These are phyloP conservation scores for Lepus timidus DNA, from an alignment of 2,113 vertebrate species.

Conservation along the genomic window DNA sequence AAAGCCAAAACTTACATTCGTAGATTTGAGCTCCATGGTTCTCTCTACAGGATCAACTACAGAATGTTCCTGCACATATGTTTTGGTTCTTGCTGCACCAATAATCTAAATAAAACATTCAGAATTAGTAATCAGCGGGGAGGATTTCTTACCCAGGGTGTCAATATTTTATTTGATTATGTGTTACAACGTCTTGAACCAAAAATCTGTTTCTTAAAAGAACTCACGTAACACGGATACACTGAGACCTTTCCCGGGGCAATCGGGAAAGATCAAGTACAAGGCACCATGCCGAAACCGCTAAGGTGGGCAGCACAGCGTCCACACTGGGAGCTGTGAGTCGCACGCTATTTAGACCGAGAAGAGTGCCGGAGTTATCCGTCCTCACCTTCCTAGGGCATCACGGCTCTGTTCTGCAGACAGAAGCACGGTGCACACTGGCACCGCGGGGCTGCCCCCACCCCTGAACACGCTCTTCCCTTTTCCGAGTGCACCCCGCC, in stretches of 20 bases:
- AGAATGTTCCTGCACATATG: slow-evolving; percentile 96
- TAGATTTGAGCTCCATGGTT: slow-evolving; percentile 95
- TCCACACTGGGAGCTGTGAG: too few species aligned
- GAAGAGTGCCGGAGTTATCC: too few species aligned
- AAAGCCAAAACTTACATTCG: slow-evolving; percentile 92
- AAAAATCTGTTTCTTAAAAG: slow-evolving; percentile 24
- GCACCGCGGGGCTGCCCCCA: too few species aligned
- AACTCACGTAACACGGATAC: not conserved
- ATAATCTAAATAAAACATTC: slow-evolving; percentile 90
- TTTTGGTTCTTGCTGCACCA: slow-evolving; percentile 93
- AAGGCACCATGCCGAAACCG: rapidly evolving
- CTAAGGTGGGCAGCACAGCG: not conserved
- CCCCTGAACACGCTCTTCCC: too few species aligned
- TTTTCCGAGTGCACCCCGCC: not conserved
- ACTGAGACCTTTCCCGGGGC: not conserved
- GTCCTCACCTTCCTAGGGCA: not conserved
- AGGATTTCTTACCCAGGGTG: not conserved
- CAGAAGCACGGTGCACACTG: rapidly evolving
- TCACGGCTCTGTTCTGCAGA: not conserved
- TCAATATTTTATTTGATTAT: slow-evolving; percentile 19
- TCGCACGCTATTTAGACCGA: too few species aligned
- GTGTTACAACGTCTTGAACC: not conserved
- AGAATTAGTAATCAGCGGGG: slow-evolving; percentile 31
- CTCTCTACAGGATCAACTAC: slow-evolving; percentile 94
- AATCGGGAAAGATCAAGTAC: rapidly evolving